Evolutionary conservation across 2,888 invertebrate species (phyloP).

Genomic region (Strigamia transsilvanica): DNA sequence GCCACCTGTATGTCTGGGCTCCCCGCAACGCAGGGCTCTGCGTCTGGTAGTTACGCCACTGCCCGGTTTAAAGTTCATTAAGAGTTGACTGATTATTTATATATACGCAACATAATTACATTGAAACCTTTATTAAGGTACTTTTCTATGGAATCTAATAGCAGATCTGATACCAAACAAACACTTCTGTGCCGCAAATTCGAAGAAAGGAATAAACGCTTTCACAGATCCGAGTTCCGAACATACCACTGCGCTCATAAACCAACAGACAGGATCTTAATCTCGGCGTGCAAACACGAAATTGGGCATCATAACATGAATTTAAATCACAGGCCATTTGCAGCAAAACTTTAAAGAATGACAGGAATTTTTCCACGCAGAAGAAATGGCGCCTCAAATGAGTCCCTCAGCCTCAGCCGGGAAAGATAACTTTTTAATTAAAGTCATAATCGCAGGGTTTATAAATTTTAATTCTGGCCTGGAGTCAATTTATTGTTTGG

Average conservation of each 20-base stretch:
- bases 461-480: neutral
- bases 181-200: constrained; percentile 4
- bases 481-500: constrained; percentile 3
- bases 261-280: constrained; percentile 2
- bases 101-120: neutral
- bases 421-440: constrained; percentile 19
- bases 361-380: neutral
- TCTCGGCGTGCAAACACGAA: neutral
- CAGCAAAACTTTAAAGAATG: constrained; percentile 10
- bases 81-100: neutral
- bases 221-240: neutral
- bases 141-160: neutral
- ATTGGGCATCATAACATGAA: neutral
- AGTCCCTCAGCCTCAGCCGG: neutral
- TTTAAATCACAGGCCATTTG: neutral
- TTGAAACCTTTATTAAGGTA: neutral
- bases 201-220: neutral
- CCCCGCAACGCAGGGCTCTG: too few relatives aligned
- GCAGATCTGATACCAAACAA: neutral
- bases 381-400: neutral
- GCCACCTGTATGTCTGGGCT: too few relatives aligned
- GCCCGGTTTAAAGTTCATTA: neutral
- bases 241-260: constrained; percentile 10
- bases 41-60: too few relatives aligned
- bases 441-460: neutral